Conservation (phyloP, 2,113 vertebrate genomes). For the Orientallactaga bullata region DNA sequence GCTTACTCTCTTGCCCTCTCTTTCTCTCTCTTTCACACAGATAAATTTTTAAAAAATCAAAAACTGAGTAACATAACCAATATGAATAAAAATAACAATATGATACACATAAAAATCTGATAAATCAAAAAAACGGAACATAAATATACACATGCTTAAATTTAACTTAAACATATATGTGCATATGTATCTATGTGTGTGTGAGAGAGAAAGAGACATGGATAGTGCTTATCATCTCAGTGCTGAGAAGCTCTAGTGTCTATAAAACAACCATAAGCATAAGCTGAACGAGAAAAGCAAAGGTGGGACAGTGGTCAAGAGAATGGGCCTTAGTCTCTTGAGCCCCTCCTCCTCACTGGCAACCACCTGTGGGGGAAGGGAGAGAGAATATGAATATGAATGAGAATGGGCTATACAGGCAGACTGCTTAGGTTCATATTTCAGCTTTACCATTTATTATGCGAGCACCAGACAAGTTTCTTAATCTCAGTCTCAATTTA, state of each 20-base stretch:
- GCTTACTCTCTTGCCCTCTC: too few relatives aligned
- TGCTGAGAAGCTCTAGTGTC: not conserved
- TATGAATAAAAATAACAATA: not conserved
- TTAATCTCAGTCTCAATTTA: not conserved
- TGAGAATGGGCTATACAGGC: not conserved
- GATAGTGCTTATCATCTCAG: not conserved
- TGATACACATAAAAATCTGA: not conserved
- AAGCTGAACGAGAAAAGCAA: constrained; percentile 26
- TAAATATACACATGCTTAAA: not conserved
- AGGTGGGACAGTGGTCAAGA: not conserved
- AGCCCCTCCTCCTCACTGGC: too few relatives aligned
- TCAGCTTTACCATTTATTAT: not conserved
- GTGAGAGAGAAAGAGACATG: rapidly evolving
- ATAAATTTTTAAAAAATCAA: not conserved
- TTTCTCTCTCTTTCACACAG: too few relatives aligned
- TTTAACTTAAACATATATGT: not conserved
- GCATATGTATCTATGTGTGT: not conserved
- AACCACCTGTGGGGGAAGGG: too few relatives aligned
- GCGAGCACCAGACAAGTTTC: not conserved
- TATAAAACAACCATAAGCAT: not conserved
- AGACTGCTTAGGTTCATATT: not conserved
- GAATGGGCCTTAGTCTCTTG: not conserved
- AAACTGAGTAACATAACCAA: not conserved
- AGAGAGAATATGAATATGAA: too few relatives aligned
- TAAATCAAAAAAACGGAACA: not conserved